Evolutionary conservation across 2,888 invertebrate species (phyloP).

Genomic region (Papilio protenor): DNA sequence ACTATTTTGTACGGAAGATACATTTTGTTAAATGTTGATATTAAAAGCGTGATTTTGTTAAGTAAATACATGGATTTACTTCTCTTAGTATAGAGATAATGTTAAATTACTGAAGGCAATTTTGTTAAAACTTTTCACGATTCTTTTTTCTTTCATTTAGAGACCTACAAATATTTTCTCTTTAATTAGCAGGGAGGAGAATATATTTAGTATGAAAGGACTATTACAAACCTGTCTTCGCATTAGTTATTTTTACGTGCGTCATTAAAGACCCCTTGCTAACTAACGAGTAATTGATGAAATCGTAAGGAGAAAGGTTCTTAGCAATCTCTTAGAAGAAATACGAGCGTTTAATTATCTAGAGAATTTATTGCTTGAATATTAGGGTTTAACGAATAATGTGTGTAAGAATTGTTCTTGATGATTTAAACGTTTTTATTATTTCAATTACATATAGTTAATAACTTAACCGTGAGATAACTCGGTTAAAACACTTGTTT

Average conservation of each 20-base stretch:
- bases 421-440: background rate
- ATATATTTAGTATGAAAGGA: background rate
- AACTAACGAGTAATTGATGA: slow-evolving; percentile 35
- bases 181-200: background rate
- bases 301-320: slow-evolving; percentile 23
- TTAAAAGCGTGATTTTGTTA: background rate
- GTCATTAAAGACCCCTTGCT: slow-evolving; percentile 16
- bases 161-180: background rate
- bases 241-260: slow-evolving; percentile 22
- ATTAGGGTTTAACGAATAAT: slow-evolving; percentile 5
- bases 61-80: background rate
- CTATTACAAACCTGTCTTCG: slow-evolving; percentile 14
- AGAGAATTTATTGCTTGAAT: slow-evolving; percentile 27
- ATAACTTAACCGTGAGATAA: background rate
- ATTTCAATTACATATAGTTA: background rate
- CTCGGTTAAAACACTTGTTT: background rate
- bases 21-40: background rate
- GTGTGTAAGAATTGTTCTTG: background rate
- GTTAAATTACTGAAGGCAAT: background rate
- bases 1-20: background rate
- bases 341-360: slow-evolving; percentile 30
- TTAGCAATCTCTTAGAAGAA: slow-evolving; percentile 27
- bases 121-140: background rate
- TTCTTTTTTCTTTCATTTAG: background rate
- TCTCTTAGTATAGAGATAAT: background rate